phyloP scores from a whole-genome alignment of 2,888 invertebrate genomes.

The Agrotis exclamationis region DNA sequence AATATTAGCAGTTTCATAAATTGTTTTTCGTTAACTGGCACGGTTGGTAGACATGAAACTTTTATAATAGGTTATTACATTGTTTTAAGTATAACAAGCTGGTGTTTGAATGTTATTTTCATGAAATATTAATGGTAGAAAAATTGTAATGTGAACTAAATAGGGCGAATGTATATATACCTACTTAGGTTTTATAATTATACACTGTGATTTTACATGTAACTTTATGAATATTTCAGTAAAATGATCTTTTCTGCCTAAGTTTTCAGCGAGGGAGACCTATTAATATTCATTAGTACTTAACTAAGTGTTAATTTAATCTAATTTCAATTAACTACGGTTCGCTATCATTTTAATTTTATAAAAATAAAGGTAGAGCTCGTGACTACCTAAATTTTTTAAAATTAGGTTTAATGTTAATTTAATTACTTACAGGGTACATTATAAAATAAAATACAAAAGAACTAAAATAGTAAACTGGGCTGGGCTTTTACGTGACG shows the following conservation, averaged over 20 bases:
- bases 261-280: neutral
- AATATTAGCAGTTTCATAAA: conserved; percentile 31
- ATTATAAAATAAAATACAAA: neutral
- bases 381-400: neutral
- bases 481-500: neutral
- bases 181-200: too few relatives aligned
- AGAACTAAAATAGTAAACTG: neutral
- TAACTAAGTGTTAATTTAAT: neutral
- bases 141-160: too few relatives aligned
- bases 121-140: too few relatives aligned
- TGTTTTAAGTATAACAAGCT: too few relatives aligned
- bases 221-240: neutral
- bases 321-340: neutral
- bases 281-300: conserved; percentile 3
- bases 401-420: neutral
- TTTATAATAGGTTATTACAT: neutral
- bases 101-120: too few relatives aligned
- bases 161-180: too few relatives aligned
- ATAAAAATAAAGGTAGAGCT: neutral
- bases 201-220: too few relatives aligned
- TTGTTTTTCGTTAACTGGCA: conserved; percentile 29
- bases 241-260: neutral
- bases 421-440: neutral
- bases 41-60: conserved; percentile 16
- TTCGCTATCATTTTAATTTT: neutral